Evolutionary conservation across 2,797 vertebrate species (phyloP), one percentile per base, ranked within the genome.

Genomic region (Remorina albescens): DNA sequence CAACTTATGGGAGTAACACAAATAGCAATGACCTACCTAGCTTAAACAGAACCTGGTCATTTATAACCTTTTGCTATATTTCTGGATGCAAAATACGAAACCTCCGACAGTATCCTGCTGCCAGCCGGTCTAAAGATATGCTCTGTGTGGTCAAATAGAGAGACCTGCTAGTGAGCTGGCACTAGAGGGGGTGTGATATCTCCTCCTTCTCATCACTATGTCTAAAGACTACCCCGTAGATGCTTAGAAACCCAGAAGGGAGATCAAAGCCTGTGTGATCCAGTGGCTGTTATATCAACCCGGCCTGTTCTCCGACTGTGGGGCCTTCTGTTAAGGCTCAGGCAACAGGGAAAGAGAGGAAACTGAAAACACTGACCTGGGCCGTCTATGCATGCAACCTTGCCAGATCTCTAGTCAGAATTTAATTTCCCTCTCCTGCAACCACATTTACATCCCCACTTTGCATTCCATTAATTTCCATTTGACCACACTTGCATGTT

Each of bases 261-360:
- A 71, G 86, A 91, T 90, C 87, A 91, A 91, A 92, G 90, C 63
- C 64, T 69, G 76, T 83, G 85, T 89, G 91, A 91, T 92, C 86
- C 87, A 79, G 82, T 81, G 79, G 86, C 84, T 88, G 82, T 88
- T 87, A 80, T 74, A 87, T 85, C 89, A 85, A 81, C 80, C 74
- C n/a, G 5, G 82, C 71, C 83, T 57, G 80, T 79, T 81, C 71
- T 78, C 86, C 88, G 82, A 79, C 78, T 62, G 80, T 34, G 53
- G 84, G 79, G 83, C 83, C 86, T 80, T 82, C 86, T 59, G 75
- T 87, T 82, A 81, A 23, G 10, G 69, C 0, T 23, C 64, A 64
- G 64, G 49, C 74, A 82, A 54, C 42, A 28, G 63, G 66, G 70
- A 18, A 74, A 21, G 61, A 70, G 66, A 62, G 63, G 65, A 67